phyloP scores from a whole-genome alignment of 2,888 invertebrate species.

The Apamea crenata region DNA sequence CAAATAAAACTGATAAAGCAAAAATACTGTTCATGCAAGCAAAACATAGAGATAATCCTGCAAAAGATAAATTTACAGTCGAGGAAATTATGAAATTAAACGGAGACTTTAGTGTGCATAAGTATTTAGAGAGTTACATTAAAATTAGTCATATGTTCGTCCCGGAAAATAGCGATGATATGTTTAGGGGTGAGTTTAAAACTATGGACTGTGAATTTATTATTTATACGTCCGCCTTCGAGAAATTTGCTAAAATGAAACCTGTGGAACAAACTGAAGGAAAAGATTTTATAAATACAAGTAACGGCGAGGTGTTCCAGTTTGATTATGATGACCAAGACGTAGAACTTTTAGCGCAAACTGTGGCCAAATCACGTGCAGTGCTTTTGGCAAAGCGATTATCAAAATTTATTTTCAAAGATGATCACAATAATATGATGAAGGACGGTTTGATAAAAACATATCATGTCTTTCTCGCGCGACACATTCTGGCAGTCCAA shows the following conservation, averaged over 20 bases:
- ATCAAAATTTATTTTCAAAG: constrained; percentile 40
- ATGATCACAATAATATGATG: constrained; percentile 42
- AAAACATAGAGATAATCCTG: constrained; percentile 58
- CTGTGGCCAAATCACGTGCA: constrained; percentile 44
- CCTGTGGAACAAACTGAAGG: constrained; percentile 5
- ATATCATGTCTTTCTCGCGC: constrained; percentile 51
- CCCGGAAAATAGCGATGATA: constrained; percentile 16
- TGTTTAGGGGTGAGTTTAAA: constrained; percentile 44
- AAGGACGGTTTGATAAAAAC: constrained; percentile 50
- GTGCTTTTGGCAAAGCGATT: constrained; percentile 47
- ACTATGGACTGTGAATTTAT: constrained; percentile 51
- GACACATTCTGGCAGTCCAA: constrained; percentile 29
- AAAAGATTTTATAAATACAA: constrained; percentile 42
- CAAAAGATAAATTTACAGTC: constrained; percentile 45
- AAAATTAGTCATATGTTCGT: constrained; percentile 46
- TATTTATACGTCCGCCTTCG: constrained; percentile 56
- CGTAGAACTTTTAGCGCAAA: constrained; percentile 30
- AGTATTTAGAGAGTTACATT: constrained; percentile 58
- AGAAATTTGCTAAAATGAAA: constrained; percentile 41
- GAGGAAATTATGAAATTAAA: constrained; percentile 45
- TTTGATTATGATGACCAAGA: constrained; percentile 50
- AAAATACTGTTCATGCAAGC: constrained; percentile 64
- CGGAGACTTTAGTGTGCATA: constrained; percentile 51
- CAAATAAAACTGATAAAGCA: constrained; percentile 23
- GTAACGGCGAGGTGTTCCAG: constrained; percentile 36